Evolutionary conservation across 2,797 vertebrate species (phyloP).

Genomic region (Kryptopterus vitreolus): DNA sequence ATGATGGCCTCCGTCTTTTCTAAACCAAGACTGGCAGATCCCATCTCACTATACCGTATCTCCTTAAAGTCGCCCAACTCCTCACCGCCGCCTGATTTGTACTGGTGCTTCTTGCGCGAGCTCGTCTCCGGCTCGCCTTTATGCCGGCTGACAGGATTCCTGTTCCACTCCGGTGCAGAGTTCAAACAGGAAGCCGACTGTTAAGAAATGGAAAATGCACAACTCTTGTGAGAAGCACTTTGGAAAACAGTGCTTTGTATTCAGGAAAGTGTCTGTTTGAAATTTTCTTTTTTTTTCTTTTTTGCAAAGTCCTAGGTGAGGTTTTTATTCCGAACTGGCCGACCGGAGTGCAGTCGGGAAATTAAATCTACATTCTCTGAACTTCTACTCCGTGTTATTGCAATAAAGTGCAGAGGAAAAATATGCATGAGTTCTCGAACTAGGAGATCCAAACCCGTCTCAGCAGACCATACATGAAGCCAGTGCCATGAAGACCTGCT

Average conservation of each 20-base stretch:
- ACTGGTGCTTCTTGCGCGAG: background rate
- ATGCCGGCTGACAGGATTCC: background rate
- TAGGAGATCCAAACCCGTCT: too few species aligned
- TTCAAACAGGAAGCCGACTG: background rate
- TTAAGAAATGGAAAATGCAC: background rate
- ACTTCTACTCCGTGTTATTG: background rate
- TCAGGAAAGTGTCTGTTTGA: background rate
- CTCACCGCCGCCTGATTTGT: constrained; percentile 1
- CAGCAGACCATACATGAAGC: too few species aligned
- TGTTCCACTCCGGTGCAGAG: background rate
- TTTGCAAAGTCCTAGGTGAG: background rate
- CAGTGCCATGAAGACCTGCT: too few species aligned
- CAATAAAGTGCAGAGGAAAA: background rate
- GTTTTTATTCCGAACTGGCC: constrained; percentile 5
- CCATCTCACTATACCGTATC: constrained; percentile 5
- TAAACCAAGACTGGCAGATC: constrained; percentile 19
- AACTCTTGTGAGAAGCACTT: constrained; percentile 1
- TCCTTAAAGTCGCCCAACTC: constrained; percentile 16
- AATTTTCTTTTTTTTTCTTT: too few species aligned
- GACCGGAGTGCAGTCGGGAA: constrained; percentile 4
- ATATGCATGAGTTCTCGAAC: too few species aligned
- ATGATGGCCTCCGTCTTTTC: background rate
- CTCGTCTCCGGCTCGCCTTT: background rate
- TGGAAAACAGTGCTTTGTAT: background rate
- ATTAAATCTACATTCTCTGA: background rate